Evolutionary conservation across 2,888 invertebrate genomes (phyloP).

Genomic region (Caenorhabditis wallacei): DNA sequence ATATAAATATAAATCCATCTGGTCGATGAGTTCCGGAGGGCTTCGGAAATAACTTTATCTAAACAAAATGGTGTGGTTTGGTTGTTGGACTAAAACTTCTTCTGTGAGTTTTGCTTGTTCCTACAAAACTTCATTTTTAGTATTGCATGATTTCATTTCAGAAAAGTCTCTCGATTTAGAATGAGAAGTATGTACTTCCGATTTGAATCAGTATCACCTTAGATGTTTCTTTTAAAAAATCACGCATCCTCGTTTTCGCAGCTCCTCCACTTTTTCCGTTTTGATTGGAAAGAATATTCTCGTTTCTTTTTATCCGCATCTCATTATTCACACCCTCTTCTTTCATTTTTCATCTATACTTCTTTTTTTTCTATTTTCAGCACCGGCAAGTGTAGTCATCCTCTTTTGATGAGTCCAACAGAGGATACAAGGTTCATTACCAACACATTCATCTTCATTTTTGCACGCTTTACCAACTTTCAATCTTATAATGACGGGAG

Average conservation of each 20-base stretch:
- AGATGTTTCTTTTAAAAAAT: background rate
- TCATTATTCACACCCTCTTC: constrained; percentile 36
- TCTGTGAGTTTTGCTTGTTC: background rate
- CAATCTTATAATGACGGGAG: constrained; percentile 6
- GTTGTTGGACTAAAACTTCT: background rate
- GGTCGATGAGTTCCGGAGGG: constrained; percentile 18
- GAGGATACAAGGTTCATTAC: constrained; percentile 42
- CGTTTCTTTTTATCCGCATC: background rate
- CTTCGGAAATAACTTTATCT: constrained; percentile 27
- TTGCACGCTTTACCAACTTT: constrained; percentile 22
- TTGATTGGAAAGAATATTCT: constrained; percentile 16
- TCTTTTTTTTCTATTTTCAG: constrained; percentile 43
- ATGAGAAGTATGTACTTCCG: constrained; percentile 38
- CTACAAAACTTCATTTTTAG: background rate
- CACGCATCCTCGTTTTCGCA: constrained; percentile 13
- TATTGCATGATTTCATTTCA: constrained; percentile 38
- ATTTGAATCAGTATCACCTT: constrained; percentile 34
- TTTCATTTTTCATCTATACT: constrained; percentile 16
- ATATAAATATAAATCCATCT: constrained; percentile 43
- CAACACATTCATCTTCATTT: constrained; percentile 32
- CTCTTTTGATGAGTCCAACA: background rate
- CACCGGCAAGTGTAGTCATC: constrained; percentile 11
- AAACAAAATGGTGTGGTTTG: constrained; percentile 2
- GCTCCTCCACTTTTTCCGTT: constrained; percentile 3
- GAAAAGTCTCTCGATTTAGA: constrained; percentile 15